Percentiles rank a stretch among this genome's conserved stretches.
These are phyloP conservation scores for Mormyrus lacerda DNA, from an alignment of 2,113 vertebrate genomes.

Conservation along the genomic window DNA sequence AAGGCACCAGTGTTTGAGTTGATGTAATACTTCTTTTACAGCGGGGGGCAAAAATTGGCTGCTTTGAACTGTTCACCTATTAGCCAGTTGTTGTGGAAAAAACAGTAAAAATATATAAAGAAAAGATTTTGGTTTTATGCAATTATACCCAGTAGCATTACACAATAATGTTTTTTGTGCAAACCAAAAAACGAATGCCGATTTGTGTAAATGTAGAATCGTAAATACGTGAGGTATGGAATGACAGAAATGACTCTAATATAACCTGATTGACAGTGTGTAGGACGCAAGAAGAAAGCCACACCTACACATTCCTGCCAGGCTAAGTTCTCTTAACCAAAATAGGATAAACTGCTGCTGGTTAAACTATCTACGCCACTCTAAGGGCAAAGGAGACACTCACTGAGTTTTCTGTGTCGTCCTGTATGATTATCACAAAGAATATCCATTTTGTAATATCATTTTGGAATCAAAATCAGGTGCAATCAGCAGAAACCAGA, in stretches of 20 bases:
- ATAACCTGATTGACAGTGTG: background rate
- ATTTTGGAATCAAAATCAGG: background rate
- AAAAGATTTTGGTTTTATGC: background rate
- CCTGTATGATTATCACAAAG: background rate
- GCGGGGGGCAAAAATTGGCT: no score
- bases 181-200: background rate
- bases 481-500: background rate
- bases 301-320: background rate
- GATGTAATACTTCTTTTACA: background rate
- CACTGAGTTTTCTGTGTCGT: background rate
- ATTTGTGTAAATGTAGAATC: background rate
- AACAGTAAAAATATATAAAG: background rate
- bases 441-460: background rate
- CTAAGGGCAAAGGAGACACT: background rate
- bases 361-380: background rate
- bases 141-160: background rate
- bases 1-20: background rate
- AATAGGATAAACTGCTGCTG: background rate
- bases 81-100: no score
- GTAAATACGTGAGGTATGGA: background rate
- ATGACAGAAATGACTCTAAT: background rate
- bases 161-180: background rate
- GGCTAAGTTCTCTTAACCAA: background rate
- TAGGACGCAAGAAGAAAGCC: background rate
- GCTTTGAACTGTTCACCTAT: no score